Evolutionary conservation across 2,888 invertebrate genomes (phyloP), one percentile per base, ranked within the genome.

Genomic region (Trilocha varians): DNA sequence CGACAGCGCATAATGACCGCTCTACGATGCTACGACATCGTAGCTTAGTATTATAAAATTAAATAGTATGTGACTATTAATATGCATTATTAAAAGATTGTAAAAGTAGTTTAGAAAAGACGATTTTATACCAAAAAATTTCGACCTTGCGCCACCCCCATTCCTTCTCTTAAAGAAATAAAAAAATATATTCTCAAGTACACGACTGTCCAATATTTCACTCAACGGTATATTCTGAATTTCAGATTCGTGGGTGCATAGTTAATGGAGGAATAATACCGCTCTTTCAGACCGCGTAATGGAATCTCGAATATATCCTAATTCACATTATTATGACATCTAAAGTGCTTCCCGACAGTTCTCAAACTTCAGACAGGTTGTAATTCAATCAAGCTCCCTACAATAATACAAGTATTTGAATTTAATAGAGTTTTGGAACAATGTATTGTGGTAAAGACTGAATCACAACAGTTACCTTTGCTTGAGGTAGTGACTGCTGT

Each of bases 261-360:
- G 39, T 40, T 43, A 43, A 43, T 39, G 45, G 70, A 68, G 62
- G 75, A 72, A 76, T 75, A 77, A 70, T 69, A 63, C 60, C 63
- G 42, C 45, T 56, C 56, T 55, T 46, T 46, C 50, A 25, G 25
- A 25, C 48, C 48, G 40, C 50, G 48, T 69, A 74, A 75, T 70
- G 67, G 71, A 67, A 64, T 64, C 57, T 58, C 53, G 59, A 66
- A 69, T 68, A 63, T 59, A 65, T 62, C 53, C 57, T 48, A 56
- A 59, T 65, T 55, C 55, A 52, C 47, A 60, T 67, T 65, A 64
- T 62, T 66, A 59, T 59, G 59, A 58, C 52, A 59, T 57, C 49
- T 54, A 50, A 50, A 64, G 62, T 57, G 61, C 50, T 61, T 57
- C 42, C 44, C 48, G 48, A 56, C 48, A 55, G 52, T 44, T 48